phyloP scores from a whole-genome alignment of 2,888 invertebrate genomes.

The Pseudococcus longispinus region DNA sequence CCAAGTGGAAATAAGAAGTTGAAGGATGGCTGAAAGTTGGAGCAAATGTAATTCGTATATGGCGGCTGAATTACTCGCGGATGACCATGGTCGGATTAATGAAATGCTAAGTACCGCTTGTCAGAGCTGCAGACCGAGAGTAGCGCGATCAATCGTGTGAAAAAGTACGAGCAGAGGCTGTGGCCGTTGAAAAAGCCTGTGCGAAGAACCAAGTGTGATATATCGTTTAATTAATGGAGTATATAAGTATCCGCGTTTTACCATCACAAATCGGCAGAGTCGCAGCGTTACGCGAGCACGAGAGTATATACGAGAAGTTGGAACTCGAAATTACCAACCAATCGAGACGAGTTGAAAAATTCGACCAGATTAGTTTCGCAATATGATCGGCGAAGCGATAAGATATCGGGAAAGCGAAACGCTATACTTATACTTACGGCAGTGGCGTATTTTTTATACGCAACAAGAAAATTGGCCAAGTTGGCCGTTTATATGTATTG shows the following conservation, averaged over 20 bases:
- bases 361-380: not conserved
- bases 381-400: not conserved
- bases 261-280: not conserved
- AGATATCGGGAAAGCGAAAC: not conserved
- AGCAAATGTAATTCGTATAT: conserved; percentile 1
- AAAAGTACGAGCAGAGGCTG: not conserved
- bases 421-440: not conserved
- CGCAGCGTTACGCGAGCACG: too few species aligned
- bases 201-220: not conserved
- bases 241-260: not conserved
- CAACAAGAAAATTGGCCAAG: not conserved
- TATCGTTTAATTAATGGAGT: conserved; percentile 17
- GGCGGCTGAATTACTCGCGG: not conserved
- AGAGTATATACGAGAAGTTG: too few species aligned
- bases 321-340: not conserved
- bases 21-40: conserved; percentile 10
- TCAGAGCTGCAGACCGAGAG: not conserved
- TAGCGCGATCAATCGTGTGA: not conserved
- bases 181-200: not conserved
- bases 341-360: not conserved
- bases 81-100: not conserved
- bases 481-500: not conserved
- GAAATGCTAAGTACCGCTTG: not conserved
- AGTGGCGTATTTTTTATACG: not conserved
- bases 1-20: conserved; percentile 28